Conservation (phyloP, 1,140 invertebrate genomes). For the Temnothorax longispinosus region DNA sequence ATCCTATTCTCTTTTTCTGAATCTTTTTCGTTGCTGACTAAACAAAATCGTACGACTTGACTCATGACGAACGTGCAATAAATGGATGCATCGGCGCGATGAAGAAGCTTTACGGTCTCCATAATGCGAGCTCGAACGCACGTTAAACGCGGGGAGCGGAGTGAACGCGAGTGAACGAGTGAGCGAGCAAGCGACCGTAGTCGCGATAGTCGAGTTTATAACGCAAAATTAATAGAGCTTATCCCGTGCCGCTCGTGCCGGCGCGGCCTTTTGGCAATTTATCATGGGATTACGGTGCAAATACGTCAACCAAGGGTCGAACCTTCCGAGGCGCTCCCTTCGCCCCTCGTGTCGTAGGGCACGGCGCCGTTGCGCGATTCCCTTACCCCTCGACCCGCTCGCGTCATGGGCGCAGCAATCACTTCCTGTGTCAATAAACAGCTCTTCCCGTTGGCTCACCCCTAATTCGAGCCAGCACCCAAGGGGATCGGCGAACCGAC, state of each 20-base stretch:
- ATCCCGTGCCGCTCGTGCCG: constrained; percentile 74
- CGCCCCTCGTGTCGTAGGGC: constrained; percentile 44
- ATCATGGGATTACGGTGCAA: constrained; percentile 85
- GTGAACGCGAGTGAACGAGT: background rate
- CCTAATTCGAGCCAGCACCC: constrained; percentile 76
- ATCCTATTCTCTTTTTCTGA: background rate
- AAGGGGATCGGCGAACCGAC: constrained; percentile 77
- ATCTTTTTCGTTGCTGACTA: background rate
- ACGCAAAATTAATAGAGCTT: constrained; percentile 86
- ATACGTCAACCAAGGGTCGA: constrained; percentile 77
- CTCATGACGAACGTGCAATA: background rate
- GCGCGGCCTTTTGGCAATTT: constrained; percentile 81
- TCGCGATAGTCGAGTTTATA: constrained; percentile 77
- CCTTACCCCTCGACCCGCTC: constrained; percentile 45
- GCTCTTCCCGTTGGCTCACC: constrained; percentile 76
- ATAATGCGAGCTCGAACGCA: constrained; percentile 64
- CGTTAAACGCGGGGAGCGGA: constrained; percentile 19
- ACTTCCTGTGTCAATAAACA: constrained; percentile 83
- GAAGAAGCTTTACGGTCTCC: constrained; percentile 69
- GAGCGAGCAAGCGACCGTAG: background rate
- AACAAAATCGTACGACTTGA: background rate
- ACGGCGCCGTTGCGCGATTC: constrained; percentile 26
- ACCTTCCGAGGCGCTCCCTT: constrained; percentile 59
- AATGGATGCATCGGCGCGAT: constrained; percentile 23
- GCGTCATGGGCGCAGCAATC: constrained; percentile 79